Conservation (phyloP, 2,113 vertebrate genomes). For the Corythornis cristatus region DNA sequence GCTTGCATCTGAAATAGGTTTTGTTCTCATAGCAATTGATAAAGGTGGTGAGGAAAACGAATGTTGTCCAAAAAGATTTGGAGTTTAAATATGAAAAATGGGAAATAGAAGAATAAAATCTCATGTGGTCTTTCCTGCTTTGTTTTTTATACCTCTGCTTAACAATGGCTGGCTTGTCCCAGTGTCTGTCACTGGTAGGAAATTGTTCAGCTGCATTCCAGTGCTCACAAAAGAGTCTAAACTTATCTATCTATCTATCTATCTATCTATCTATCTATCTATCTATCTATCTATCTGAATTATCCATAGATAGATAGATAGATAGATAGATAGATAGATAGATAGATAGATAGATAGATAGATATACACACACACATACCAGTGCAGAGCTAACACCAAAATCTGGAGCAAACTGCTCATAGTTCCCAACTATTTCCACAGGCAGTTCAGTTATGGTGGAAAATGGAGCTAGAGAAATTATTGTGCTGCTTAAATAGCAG, state of each 20-base stretch:
- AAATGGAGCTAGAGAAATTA: not conserved
- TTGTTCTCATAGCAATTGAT: not conserved
- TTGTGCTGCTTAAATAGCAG: not conserved
- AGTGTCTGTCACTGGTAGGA: not conserved
- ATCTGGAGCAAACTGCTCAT: not conserved
- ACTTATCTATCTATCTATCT: not conserved
- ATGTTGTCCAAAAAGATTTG: not conserved
- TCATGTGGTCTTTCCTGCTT: not conserved
- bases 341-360: no score
- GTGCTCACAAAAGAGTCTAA: not conserved
- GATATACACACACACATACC: no score
- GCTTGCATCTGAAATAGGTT: not conserved
- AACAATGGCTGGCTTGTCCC: not conserved
- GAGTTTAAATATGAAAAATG: not conserved
- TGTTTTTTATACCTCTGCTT: not conserved
- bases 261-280: no score
- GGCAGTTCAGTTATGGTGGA: not conserved
- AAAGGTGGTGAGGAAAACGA: not conserved
- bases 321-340: no score
- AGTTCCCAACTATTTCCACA: not conserved
- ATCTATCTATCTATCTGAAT: no score
- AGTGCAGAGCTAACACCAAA: not conserved
- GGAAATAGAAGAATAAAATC: not conserved
- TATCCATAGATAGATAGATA: not conserved
- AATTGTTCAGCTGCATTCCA: not conserved